phyloP scores from a whole-genome alignment of 2,888 invertebrate species.

The Coecobrya sp. region DNA sequence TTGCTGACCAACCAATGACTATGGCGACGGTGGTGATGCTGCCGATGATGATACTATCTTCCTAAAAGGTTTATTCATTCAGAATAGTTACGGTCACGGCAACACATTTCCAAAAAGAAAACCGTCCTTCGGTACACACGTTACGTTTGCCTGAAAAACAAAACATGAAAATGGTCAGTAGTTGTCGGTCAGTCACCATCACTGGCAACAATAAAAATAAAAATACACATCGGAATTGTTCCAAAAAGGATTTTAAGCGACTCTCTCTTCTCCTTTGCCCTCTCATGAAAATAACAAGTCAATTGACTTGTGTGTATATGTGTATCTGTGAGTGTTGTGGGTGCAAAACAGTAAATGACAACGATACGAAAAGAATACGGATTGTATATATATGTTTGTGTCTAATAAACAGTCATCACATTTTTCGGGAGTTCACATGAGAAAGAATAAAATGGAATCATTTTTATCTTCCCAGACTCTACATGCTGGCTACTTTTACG shows the following conservation, averaged over 20 bases:
- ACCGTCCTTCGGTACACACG: background rate
- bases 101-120: background rate
- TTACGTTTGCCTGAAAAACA: conserved; percentile 2
- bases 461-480: conserved; percentile 40
- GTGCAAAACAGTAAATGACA: conserved; percentile 18
- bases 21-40: conserved; percentile 10
- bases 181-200: conserved; percentile 31
- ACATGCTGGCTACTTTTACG: conserved; percentile 7
- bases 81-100: conserved; percentile 22
- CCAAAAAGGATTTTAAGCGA: conserved; percentile 57
- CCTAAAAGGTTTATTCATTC: conserved; percentile 27
- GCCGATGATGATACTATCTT: conserved; percentile 24
- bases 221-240: conserved; percentile 74
- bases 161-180: conserved; percentile 19
- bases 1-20: conserved; percentile 17
- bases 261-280: conserved; percentile 7
- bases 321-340: no score
- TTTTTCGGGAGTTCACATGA: conserved; percentile 33
- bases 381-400: background rate
- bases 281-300: conserved; percentile 52
- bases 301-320: conserved; percentile 54
- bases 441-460: conserved; percentile 46
- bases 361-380: background rate
- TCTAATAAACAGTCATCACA: conserved; percentile 60
- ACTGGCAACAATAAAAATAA: conserved; percentile 67